Conservation (phyloP, 2,797 vertebrate genomes). For the Coreius guichenoti region DNA sequence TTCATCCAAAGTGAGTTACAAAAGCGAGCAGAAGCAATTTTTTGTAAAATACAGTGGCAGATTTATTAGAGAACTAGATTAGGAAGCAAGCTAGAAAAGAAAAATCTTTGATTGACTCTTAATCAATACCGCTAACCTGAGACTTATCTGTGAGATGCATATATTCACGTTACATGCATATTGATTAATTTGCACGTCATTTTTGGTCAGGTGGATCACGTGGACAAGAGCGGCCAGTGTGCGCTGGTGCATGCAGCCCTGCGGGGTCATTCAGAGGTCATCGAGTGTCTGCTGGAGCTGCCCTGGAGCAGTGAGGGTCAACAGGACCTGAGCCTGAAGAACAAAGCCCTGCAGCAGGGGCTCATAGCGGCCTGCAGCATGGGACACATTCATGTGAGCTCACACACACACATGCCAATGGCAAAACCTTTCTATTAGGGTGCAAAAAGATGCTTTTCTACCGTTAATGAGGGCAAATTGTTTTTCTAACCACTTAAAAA, state of each 20-base stretch:
- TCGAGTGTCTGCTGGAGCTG: conserved; percentile 85
- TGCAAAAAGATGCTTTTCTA: neutral
- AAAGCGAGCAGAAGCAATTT: no score
- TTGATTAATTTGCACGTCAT: neutral
- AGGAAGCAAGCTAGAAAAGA: no score
- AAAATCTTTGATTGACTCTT: no score
- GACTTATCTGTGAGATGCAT: neutral
- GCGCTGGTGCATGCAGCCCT: conserved; percentile 92
- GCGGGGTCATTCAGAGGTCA: conserved; percentile 88
- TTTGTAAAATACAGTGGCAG: no score
- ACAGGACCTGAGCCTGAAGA: conserved; percentile 82
- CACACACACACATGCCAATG: neutral
- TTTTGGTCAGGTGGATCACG: conserved; percentile 82
- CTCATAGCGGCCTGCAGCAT: conserved; percentile 94
- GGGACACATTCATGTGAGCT: conserved; percentile 81
- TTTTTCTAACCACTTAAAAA: neutral
- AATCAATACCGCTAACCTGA: neutral
- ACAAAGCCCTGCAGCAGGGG: conserved; percentile 90
- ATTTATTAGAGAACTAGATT: no score
- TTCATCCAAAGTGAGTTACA: no score
- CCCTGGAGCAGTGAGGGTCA: conserved; percentile 80
- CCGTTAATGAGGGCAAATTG: neutral
- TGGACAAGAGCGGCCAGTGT: conserved; percentile 96
- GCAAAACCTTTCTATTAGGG: neutral
- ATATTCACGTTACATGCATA: neutral